These are phyloP conservation scores for Acromyrmex heyeri DNA, from an alignment of 1,140 invertebrate genomes.

Conservation along the genomic window DNA sequence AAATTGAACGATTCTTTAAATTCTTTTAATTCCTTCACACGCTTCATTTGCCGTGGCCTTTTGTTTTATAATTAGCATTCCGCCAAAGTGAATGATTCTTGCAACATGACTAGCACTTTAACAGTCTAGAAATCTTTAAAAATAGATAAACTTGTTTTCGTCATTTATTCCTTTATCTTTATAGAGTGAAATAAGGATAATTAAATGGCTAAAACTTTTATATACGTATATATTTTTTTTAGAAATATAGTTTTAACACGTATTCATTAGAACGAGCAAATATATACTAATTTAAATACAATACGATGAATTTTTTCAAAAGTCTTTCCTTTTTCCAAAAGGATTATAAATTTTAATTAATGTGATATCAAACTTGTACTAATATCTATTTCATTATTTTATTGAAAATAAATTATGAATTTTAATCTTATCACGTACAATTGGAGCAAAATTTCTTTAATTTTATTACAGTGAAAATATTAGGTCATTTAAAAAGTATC, in stretches of 20 bases:
- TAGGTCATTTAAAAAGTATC: too few relatives aligned
- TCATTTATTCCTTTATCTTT: neutral
- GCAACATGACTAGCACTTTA: too few relatives aligned
- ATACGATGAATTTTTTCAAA: neutral
- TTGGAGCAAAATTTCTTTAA: neutral
- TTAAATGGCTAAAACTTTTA: neutral
- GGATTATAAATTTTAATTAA: constrained; percentile 10
- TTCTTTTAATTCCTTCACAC: neutral
- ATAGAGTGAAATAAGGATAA: neutral
- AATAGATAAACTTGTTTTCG: neutral
- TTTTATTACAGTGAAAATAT: neutral
- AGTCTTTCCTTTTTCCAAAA: neutral
- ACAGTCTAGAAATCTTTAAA: neutral
- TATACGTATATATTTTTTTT: neutral
- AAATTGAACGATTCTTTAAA: neutral
- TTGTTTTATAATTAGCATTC: neutral
- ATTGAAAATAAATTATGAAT: neutral
- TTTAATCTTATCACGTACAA: neutral
- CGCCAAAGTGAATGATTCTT: neutral
- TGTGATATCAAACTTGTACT: neutral
- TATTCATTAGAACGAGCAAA: neutral
- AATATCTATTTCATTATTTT: neutral
- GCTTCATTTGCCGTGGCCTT: neutral
- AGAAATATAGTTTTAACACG: neutral
- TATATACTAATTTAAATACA: neutral